These are phyloP conservation scores for Mycogona germanica DNA, from an alignment of 2,888 invertebrate species.

Conservation along the genomic window DNA sequence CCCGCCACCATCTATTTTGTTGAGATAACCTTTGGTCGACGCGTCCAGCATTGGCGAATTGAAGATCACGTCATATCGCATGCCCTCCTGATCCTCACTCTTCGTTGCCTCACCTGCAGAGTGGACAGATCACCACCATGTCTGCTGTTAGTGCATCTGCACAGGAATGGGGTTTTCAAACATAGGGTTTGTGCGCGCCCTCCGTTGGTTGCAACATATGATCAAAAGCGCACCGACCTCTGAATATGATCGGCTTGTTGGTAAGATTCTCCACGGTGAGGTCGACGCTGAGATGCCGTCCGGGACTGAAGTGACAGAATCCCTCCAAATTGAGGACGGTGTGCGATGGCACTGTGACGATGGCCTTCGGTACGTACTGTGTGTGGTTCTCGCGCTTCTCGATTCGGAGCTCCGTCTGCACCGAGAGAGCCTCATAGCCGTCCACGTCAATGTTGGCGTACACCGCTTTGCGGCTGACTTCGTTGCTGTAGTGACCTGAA, in stretches of 20 bases:
- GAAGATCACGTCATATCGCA: slow-evolving; percentile 4
- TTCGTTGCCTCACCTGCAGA: slow-evolving; percentile 3
- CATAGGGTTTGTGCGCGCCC: slow-evolving; percentile 1
- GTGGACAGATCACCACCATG: neutral
- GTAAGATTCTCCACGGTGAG: slow-evolving; percentile 29
- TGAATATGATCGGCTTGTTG: slow-evolving; percentile 27
- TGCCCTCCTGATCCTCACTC: neutral
- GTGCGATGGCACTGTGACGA: slow-evolving; percentile 24
- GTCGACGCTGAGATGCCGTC: slow-evolving; percentile 28
- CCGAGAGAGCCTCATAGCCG: slow-evolving; percentile 23
- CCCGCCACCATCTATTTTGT: neutral
- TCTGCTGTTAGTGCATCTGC: too few relatives aligned
- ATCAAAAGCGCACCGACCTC: slow-evolving; percentile 29
- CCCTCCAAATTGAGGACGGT: slow-evolving; percentile 28
- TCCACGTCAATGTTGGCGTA: slow-evolving; percentile 25
- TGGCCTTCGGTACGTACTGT: slow-evolving; percentile 25
- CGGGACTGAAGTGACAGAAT: slow-evolving; percentile 21
- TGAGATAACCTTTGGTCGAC: slow-evolving; percentile 2
- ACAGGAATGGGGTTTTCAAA: too few relatives aligned
- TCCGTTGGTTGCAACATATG: neutral
- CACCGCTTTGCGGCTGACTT: slow-evolving; percentile 20
- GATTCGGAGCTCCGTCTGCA: slow-evolving; percentile 22
- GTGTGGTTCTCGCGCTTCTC: slow-evolving; percentile 6
- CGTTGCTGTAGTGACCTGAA: slow-evolving; percentile 12
- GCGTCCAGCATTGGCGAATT: slow-evolving; percentile 15